phyloP scores from a whole-genome alignment of 2,797 vertebrate genomes.

The Apogon talboti region DNA sequence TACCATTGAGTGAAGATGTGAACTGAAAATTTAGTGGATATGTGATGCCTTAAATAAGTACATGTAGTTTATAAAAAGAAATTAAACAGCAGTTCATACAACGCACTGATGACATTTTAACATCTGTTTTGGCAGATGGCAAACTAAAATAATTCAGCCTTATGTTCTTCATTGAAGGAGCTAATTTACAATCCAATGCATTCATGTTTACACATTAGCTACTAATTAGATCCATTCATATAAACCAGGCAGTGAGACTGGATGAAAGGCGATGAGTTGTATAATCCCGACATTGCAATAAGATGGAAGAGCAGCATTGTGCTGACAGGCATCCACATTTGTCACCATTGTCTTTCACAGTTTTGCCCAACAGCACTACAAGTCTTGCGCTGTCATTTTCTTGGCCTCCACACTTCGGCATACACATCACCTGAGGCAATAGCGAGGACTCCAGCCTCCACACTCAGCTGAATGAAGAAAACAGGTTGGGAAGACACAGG shows the following conservation, averaged over 20 bases:
- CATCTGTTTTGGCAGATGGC: background rate
- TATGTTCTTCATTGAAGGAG: background rate
- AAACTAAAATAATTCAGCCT: conserved; percentile 2
- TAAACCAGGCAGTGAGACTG: background rate
- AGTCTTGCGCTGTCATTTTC: conserved; percentile 51
- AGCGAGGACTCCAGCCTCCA: conserved; percentile 88
- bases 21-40: no score
- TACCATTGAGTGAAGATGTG: no score
- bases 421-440: conserved; percentile 86
- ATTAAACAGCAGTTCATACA: no score
- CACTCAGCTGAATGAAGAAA: conserved; percentile 83
- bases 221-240: background rate
- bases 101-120: background rate
- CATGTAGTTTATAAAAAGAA: no score
- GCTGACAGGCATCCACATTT: background rate
- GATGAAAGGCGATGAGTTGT: background rate
- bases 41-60: no score
- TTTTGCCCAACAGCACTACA: background rate
- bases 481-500: background rate
- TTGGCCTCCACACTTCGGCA: conserved; percentile 89
- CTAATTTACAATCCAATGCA: background rate
- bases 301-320: background rate
- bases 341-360: background rate
- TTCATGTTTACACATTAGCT: background rate
- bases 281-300: background rate